Evolutionary conservation across 2,888 invertebrate genomes (phyloP).

Genomic region (Hecatera dysodea): DNA sequence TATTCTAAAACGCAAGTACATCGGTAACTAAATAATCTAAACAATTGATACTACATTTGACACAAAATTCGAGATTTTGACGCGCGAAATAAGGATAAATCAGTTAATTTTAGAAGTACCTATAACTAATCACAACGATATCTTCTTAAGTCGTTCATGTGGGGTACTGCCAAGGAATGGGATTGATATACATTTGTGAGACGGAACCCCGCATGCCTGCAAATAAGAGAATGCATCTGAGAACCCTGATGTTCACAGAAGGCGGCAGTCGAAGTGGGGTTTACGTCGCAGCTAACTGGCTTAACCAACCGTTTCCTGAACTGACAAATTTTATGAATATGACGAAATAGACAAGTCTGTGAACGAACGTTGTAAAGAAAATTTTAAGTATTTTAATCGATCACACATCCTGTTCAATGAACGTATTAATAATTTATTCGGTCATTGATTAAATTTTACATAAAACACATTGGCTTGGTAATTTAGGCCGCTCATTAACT

Average conservation of each 20-base stretch:
- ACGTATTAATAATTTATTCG: too few species aligned
- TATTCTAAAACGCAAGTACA: conserved; percentile 79
- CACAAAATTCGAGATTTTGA: conserved; percentile 61
- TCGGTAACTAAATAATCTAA: conserved; percentile 62
- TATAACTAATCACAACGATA: conserved; percentile 58
- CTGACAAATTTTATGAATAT: too few species aligned
- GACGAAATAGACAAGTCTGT: too few species aligned
- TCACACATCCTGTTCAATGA: too few species aligned
- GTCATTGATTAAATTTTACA: too few species aligned
- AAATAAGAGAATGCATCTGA: conserved; percentile 18
- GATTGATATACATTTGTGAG: conserved; percentile 92
- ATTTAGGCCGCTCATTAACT: too few species aligned
- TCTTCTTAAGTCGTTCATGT: conserved; percentile 69
- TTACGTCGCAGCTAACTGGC: not conserved
- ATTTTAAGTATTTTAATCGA: too few species aligned
- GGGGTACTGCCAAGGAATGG: conserved; percentile 91
- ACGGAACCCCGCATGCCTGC: conserved; percentile 92
- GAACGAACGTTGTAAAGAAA: too few species aligned
- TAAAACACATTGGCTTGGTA: too few species aligned
- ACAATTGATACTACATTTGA: conserved; percentile 45
- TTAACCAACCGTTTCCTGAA: too few species aligned
- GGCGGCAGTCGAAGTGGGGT: not conserved
- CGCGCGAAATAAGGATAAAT: conserved; percentile 37
- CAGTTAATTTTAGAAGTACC: conserved; percentile 48
- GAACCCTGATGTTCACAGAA: not conserved